phyloP scores from a whole-genome alignment of 2,797 vertebrate genomes.

The Lindbergichthys nudifrons region DNA sequence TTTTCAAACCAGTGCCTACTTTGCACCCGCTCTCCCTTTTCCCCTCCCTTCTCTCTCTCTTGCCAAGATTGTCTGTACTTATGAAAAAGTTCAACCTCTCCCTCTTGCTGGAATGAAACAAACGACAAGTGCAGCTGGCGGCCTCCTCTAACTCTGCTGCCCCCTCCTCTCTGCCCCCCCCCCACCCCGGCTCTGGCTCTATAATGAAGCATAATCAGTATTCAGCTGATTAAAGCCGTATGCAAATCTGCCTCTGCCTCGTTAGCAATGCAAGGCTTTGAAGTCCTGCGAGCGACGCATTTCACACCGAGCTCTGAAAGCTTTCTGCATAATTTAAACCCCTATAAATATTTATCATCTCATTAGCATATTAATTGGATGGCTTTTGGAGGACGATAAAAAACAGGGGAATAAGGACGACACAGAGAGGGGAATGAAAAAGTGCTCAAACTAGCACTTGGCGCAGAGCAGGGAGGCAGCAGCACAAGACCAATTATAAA shows the following conservation, averaged over 20 bases:
- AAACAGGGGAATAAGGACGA: conserved; percentile 82
- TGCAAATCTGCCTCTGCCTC: conserved; percentile 97
- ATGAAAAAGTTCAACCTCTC: conserved; percentile 94
- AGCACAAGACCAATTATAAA: conserved; percentile 85
- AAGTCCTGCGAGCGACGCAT: conserved; percentile 99
- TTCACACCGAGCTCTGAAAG: conserved; percentile 98
- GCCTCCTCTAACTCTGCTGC: conserved; percentile 81
- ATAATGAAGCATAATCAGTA: conserved; percentile 99
- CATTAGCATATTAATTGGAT: conserved; percentile 99
- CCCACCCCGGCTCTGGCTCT: conserved; percentile 54
- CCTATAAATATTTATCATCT: conserved; percentile 99
- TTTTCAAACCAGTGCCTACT: conserved; percentile 3
- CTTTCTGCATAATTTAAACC: conserved; percentile 99
- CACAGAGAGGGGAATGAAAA: conserved; percentile 49
- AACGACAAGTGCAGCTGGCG: conserved; percentile 99
- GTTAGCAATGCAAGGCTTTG: conserved; percentile 99
- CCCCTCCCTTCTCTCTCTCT: conserved; percentile 40
- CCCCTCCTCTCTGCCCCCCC: background rate
- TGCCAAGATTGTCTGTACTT: conserved; percentile 96
- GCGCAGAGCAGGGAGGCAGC: conserved; percentile 62
- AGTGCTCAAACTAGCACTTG: conserved; percentile 80
- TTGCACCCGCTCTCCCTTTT: conserved; percentile 28
- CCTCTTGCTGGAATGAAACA: conserved; percentile 92
- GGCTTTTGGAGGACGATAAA: conserved; percentile 87
- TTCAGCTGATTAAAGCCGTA: conserved; percentile 99